Evolutionary conservation across 2,888 invertebrate genomes (phyloP).

Genomic region (Kryphioiulus occultus): DNA sequence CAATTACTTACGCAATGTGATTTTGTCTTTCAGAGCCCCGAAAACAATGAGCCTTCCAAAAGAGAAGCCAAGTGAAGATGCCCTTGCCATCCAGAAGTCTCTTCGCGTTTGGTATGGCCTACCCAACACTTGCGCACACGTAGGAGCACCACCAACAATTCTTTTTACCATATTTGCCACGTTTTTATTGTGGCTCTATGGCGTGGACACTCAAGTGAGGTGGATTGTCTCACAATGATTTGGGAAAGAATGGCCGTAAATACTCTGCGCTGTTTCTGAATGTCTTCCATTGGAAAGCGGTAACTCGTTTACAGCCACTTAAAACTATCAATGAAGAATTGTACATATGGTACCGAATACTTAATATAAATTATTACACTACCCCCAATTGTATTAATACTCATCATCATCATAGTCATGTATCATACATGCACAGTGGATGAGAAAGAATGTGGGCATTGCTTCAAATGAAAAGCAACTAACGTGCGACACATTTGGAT

Average conservation of each 20-base stretch:
- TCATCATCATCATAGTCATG: neutral
- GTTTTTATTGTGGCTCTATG: slow-evolving; percentile 9
- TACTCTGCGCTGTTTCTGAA: neutral
- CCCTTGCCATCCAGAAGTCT: slow-evolving; percentile 49
- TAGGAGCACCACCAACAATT: neutral
- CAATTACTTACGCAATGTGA: neutral
- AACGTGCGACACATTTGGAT: neutral
- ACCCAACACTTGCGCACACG: slow-evolving; percentile 2
- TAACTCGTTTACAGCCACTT: neutral
- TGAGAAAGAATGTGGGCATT: neutral
- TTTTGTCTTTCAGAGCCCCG: slow-evolving; percentile 46
- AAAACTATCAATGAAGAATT: neutral
- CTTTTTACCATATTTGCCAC: neutral
- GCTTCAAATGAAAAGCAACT: neutral
- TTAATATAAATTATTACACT: neutral
- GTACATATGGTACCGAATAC: neutral
- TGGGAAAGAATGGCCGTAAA: neutral
- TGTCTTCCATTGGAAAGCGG: neutral
- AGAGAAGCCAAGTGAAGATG: slow-evolving; percentile 46
- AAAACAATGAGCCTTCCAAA: slow-evolving; percentile 37
- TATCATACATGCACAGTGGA: neutral
- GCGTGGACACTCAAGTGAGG: slow-evolving; percentile 22
- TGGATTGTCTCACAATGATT: neutral
- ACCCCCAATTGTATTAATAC: neutral
- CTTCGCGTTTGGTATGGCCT: slow-evolving; percentile 51